phyloP scores from a whole-genome alignment of 2,888 invertebrate genomes.

The Drosophila suboccidentalis region DNA sequence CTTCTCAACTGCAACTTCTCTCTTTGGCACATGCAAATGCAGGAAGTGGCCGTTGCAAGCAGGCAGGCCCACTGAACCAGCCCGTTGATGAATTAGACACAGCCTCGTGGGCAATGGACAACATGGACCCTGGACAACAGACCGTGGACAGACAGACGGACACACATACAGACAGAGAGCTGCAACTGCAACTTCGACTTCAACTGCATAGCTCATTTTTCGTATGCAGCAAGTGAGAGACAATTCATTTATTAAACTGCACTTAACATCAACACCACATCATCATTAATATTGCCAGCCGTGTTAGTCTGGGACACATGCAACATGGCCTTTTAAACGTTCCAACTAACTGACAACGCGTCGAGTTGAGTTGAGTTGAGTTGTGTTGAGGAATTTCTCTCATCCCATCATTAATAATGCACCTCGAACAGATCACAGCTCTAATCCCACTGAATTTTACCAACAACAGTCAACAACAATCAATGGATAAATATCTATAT shows the following conservation, averaged over 20 bases:
- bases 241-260: constrained; percentile 85
- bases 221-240: constrained; percentile 58
- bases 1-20: neutral
- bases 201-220: constrained; percentile 61
- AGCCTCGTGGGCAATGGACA: constrained; percentile 56
- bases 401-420: constrained; percentile 27
- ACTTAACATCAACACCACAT: constrained; percentile 85
- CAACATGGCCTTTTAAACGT: constrained; percentile 40
- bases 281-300: constrained; percentile 79
- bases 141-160: neutral
- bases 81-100: constrained; percentile 70
- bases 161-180: neutral
- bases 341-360: constrained; percentile 19
- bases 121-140: neutral
- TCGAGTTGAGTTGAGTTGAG: constrained; percentile 1
- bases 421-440: neutral
- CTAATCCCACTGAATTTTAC: neutral
- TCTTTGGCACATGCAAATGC: constrained; percentile 72
- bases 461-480: constrained; percentile 1
- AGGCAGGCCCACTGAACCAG: constrained; percentile 44
- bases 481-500: neutral
- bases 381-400: constrained; percentile 23
- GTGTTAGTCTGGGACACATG: constrained; percentile 31
- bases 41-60: constrained; percentile 65
- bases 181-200: constrained; percentile 13